Evolutionary conservation across 2,888 invertebrate species (phyloP).

Genomic region (Caenorhabditis angaria): DNA sequence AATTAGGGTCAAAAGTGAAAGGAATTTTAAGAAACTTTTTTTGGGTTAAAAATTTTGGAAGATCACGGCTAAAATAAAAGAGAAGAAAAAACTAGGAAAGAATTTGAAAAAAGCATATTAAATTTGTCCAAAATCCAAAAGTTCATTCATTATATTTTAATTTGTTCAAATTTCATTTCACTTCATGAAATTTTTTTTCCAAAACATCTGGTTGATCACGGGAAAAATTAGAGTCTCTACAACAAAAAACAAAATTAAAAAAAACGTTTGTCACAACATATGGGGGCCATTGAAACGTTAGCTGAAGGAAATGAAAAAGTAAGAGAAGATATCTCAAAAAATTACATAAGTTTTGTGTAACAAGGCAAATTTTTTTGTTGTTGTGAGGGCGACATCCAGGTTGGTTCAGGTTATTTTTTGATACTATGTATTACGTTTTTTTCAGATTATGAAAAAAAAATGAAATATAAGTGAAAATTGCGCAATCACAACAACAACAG

Average conservation of each 20-base stretch:
- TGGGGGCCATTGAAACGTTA: neutral
- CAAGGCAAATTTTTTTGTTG: neutral
- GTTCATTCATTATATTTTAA: too few species aligned
- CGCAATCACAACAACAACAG: neutral
- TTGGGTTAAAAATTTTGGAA: neutral
- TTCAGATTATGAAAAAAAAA: too few species aligned
- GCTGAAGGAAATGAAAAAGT: neutral
- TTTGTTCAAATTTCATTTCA: too few species aligned
- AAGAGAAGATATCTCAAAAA: slow-evolving; percentile 3
- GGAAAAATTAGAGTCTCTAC: slow-evolving; percentile 10
- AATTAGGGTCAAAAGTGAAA: slow-evolving; percentile 7
- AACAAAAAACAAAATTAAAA: neutral
- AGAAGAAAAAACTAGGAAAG: too few species aligned
- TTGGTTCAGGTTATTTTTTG: too few species aligned
- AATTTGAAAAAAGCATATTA: too few species aligned
- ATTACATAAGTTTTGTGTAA: slow-evolving; percentile 4
- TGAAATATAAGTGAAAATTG: neutral
- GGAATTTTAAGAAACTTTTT: neutral
- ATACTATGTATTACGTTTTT: too few species aligned
- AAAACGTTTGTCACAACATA: slow-evolving; percentile 4
- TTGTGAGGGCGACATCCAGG: neutral
- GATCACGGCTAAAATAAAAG: too few species aligned
- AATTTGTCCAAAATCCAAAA: too few species aligned
- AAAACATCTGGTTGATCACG: slow-evolving; percentile 15
- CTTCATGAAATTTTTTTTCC: slow-evolving; percentile 1